Base-by-base conservation (phyloP, 1,140 invertebrate species). In the Sweltsa coloradensis region DNA sequence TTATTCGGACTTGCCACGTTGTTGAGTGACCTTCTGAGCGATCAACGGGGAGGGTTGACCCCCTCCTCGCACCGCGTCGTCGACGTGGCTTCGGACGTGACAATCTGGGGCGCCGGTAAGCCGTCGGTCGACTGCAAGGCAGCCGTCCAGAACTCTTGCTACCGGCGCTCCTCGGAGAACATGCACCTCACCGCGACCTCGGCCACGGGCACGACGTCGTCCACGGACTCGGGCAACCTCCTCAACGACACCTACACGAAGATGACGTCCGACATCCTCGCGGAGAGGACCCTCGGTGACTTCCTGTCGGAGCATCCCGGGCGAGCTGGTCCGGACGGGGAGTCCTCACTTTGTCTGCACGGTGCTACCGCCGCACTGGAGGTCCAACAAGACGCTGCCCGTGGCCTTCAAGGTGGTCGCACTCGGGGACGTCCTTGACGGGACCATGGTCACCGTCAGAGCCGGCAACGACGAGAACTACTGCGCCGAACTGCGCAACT, bases 381-480 rank as follows among this genome's bases (percentile, higher is more conserved):
- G 93, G 41, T 93, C 89, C n/a, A 97, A 97, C 69, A 98, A 98
- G 67, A 96, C 92, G 0, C 70, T 97, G 14, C 94, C 93, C 11
- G 83, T 89, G 44, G 89, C 90, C 25, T 97, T 97, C 68, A 90
- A 90, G 66, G 86, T 94, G 53, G 85, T 93, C 1, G 85, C 89
- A 2, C 67, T 97, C 16, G 88, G 88, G 6, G 90, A 94, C 53
- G 81, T 97, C 3, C 83, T 85, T 51, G 94, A 98, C 64, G 94
- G 95, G 2, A 98, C 94, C 13, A 74, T 94, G 60, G 94, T 98
- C 40, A 93, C 89, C 1, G 83, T 98, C 7, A 66, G 81, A n/a
- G 94, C 93, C 3, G 94, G 95, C 14, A 98, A 98, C 65, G 94
- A 98, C 61, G 93, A 98, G 65, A 97, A 97, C 66, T 95, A 82